Conservation (phyloP, 2,888 invertebrate genomes). For the Campoletis raptor region DNA sequence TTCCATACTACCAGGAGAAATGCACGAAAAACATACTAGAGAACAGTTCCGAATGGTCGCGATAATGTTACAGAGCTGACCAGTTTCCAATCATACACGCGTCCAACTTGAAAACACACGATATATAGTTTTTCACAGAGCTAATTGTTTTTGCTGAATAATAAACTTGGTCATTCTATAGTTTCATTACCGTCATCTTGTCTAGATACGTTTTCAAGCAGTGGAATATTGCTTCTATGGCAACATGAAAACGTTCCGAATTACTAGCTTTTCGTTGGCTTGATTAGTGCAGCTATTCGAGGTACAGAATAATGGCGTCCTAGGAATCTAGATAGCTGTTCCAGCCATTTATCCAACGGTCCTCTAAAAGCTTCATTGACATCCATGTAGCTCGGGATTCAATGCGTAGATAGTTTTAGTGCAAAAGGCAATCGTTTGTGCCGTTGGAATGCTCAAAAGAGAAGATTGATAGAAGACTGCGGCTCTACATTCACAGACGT, state of each 20-base stretch:
- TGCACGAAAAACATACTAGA: neutral
- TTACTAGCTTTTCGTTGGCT: conserved; percentile 2
- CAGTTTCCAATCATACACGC: neutral
- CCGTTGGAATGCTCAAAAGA: neutral
- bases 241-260: neutral
- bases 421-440: neutral
- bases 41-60: neutral
- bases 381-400: neutral
- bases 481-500: neutral
- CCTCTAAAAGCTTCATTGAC: conserved; percentile 10
- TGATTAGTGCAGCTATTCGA: conserved; percentile 27
- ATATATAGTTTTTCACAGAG: no score
- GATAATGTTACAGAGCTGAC: neutral
- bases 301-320: neutral
- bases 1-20: neutral
- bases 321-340: neutral
- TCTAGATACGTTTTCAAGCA: neutral
- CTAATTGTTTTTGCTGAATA: neutral
- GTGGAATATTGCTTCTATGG: neutral
- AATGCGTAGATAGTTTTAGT: neutral
- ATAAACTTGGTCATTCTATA: neutral
- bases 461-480: neutral
- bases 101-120: neutral
- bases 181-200: neutral
- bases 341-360: conserved; percentile 8